Base-by-base conservation (phyloP, 64 coral and sea anemone genomes). In the Pocillopora damicornis region DNA sequence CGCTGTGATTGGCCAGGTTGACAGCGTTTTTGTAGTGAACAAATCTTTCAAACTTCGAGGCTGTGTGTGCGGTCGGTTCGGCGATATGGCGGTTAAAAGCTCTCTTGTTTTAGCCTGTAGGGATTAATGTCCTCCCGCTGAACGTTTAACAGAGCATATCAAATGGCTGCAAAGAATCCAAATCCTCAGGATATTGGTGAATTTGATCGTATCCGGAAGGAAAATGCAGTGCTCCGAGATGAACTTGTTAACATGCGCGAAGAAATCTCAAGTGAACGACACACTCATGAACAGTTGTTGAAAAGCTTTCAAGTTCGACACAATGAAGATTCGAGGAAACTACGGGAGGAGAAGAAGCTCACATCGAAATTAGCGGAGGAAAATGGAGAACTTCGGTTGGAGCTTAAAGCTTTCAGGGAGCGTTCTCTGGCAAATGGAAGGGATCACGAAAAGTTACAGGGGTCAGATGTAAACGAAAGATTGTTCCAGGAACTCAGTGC, bases 281-380 rank as follows among this genome's bases (percentile, higher is more conserved):
- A 93, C 76, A 93, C 91, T 60, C 91, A 93, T 23, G 88, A 93
- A 62, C 73, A 93, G 42, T 71, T 93, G 81, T 58, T 93, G n/a
- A 82, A 93, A 78, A 88, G 79, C 18, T 93, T 93, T 45, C 71
- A 93, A 82, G 73, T 81, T 61, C 71, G 73, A 67, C 91, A 93
- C 30, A 88, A 89, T 63, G 91, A 93, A 82, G 87, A 93, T 76
- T 69, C 87, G 37, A 93, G 79, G 60, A 89, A 93, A 35, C n/a
- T 93, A 38, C 22, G 75, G 17, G 87, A 93, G 83, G 91, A 93
- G 73, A 93, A 76, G 69, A 89, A 82, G 62, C 45, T 89, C 18
- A 79, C 91, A 36, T 83, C 75, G 75, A 89, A 80, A 38, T 89
- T 93, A 77, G 79, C 88, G 23, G 60, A 93, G 51, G 91, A 93